Conservation (phyloP, 2,113 vertebrate species). For the Antechinus stuartii region DNA sequence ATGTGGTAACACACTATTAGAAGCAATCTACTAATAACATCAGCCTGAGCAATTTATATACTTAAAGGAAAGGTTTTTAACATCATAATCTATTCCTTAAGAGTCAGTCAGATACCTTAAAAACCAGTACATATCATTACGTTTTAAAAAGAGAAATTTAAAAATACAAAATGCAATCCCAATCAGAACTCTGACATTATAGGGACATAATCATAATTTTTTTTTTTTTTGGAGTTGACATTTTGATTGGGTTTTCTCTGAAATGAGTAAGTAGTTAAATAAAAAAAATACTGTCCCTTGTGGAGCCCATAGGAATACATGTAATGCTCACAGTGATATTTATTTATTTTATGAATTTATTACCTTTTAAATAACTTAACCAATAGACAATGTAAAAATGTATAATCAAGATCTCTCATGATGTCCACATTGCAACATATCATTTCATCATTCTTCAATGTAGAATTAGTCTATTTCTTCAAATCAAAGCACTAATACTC, state of each 20-base stretch:
- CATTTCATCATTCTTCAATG: neutral
- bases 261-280: constrained; percentile 38
- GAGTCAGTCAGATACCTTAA: neutral
- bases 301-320: constrained; percentile 7
- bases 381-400: neutral
- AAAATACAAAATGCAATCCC: neutral
- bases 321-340: neutral
- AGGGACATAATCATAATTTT: neutral
- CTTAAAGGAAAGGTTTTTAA: neutral
- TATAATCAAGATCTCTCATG: neutral
- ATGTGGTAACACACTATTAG: neutral
- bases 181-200: neutral
- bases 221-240: neutral
- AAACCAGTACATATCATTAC: neutral
- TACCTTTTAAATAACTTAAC: neutral
- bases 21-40: neutral
- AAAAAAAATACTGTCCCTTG: neutral
- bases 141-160: constrained; percentile 33
- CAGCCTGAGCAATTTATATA: neutral
- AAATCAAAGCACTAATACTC: neutral
- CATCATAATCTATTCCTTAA: neutral
- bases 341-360: constrained; percentile 20
- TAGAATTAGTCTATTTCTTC: neutral
- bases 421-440: neutral
- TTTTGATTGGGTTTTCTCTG: neutral